Evolutionary conservation across 2,888 invertebrate genomes (phyloP), one percentile per base, ranked within the genome.

Genomic region (Cataglyphis rosenhaueri): DNA sequence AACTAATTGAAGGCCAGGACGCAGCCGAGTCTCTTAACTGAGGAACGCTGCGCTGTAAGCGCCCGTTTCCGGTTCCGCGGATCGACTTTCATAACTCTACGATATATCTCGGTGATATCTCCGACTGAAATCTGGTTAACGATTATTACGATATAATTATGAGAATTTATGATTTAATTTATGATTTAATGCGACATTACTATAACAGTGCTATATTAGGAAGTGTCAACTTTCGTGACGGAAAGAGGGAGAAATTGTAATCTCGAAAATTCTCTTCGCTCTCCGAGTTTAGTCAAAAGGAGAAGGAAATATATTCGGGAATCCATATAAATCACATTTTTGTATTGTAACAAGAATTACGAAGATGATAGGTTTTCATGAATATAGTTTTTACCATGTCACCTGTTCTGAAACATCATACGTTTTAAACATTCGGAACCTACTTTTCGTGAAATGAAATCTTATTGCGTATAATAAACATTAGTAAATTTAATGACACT

Each of bases 1-100:
- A 93, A 92, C 92, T 93, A 93, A 93, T 93, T 93, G 93, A 93
- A 93, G 93, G 93, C 93, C 93, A 93, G 92, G 78, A 87, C 87
- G 85, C 73, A 87, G 82, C 86, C 83, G 66, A 84, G 85, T 87
- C 87, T 87, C 87, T 90, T 89, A 90, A 89, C 89, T 88, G 87
- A 84, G 68, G 85, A 89, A 84, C 90, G 89, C 84, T 81, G 86
- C 87, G 85, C 87, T 79, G 88, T 91, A 93, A 93, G 88, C 92
- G 90, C 82, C 86, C 88, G 88, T 88, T 93, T 93, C 92, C 92
- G 92, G 91, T 90, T 89, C 87, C 86, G 87, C 86, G 84, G 86
- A 76, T 88, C 84, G 87, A 87, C 88, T 89, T 90, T 87, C 87
- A 87, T 88, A 85, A 82, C 64, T 64, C 44, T 59, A 81, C 88